Conservation (phyloP, 2,888 invertebrate genomes). For the Bruchidius siliquastri region DNA sequence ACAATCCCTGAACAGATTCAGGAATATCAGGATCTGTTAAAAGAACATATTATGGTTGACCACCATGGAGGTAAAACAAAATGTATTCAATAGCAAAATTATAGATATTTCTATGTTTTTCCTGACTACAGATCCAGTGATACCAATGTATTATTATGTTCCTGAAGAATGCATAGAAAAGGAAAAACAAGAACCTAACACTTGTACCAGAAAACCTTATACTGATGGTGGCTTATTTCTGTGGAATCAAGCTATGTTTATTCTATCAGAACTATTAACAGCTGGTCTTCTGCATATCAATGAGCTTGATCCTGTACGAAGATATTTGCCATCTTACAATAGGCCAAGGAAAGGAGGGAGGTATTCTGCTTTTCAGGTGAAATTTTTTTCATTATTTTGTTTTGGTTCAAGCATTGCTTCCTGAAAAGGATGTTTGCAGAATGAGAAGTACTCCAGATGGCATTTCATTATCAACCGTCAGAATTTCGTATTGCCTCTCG, state of each 20-base stretch:
- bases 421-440: too few relatives aligned
- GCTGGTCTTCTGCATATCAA: slow-evolving; percentile 86
- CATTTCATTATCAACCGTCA: too few relatives aligned
- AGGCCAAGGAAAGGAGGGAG: slow-evolving; percentile 86
- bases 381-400: too few relatives aligned
- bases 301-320: slow-evolving; percentile 91
- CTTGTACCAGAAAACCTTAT: slow-evolving; percentile 33
- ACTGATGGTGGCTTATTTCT: slow-evolving; percentile 67
- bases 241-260: slow-evolving; percentile 95
- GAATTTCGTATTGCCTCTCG: too few relatives aligned
- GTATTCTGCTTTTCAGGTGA: slow-evolving; percentile 96
- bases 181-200: slow-evolving; percentile 64
- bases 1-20: slow-evolving; percentile 85
- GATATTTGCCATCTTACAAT: slow-evolving; percentile 94
- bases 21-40: slow-evolving; percentile 81
- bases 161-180: slow-evolving; percentile 66
- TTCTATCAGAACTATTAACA: slow-evolving; percentile 87
- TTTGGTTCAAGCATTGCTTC: too few relatives aligned
- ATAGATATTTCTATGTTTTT: neutral
- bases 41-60: slow-evolving; percentile 76
- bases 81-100: neutral
- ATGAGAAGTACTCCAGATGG: too few relatives aligned
- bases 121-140: slow-evolving; percentile 64
- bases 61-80: slow-evolving; percentile 64
- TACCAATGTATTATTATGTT: slow-evolving; percentile 92